Evolutionary conservation across 2,797 vertebrate genomes (phyloP).

Genomic region (Smutsia gigantea): DNA sequence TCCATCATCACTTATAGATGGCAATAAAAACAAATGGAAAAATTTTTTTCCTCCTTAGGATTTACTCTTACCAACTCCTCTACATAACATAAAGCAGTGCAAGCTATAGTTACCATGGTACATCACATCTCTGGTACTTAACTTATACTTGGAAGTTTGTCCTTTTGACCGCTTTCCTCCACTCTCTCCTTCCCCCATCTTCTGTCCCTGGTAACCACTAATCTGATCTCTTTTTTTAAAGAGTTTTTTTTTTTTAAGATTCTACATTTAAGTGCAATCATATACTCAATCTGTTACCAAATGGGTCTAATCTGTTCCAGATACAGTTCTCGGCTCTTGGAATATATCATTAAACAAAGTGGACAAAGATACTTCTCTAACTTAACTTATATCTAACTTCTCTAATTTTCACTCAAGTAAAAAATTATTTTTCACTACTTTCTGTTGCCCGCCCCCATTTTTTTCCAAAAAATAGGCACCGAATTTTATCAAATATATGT

Average conservation of each 20-base stretch:
- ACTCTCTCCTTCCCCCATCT: neutral
- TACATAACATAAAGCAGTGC: neutral
- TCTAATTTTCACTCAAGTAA: neutral
- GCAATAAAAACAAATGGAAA: neutral
- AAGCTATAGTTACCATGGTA: accelerated
- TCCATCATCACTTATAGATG: neutral
- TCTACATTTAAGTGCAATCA: neutral
- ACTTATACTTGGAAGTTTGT: neutral
- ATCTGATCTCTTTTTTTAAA: neutral
- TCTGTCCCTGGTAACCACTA: neutral
- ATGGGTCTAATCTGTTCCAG: neutral
- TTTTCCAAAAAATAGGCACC: neutral
- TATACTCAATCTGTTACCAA: neutral
- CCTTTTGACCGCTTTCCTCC: neutral
- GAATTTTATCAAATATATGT: neutral
- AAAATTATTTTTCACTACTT: neutral
- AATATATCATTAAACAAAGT: neutral
- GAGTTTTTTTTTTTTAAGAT: neutral
- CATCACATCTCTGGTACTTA: neutral
- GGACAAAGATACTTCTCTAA: neutral
- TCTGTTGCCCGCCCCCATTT: neutral
- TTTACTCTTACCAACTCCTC: neutral
- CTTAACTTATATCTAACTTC: neutral
- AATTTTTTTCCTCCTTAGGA: too few relatives aligned
- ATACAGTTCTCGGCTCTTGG: neutral